Conservation (phyloP, 2,888 invertebrate species). For the Phalera bucephala region DNA sequence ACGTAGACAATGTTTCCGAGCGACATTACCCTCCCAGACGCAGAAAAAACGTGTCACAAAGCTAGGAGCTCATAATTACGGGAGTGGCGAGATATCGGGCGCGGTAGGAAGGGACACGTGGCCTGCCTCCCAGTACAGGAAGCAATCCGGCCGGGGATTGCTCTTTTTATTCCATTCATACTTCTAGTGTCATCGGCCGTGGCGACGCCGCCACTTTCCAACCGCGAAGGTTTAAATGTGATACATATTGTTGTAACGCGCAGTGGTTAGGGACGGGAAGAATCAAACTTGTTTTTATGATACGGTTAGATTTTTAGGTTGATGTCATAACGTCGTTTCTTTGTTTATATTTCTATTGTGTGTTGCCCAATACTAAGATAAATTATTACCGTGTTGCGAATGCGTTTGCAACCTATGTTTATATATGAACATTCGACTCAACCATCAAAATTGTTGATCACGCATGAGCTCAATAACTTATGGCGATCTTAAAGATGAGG, state of each 20-base stretch:
- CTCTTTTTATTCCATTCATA: constrained; percentile 59
- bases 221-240: constrained; percentile 29
- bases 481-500: too few species aligned
- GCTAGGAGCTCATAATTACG: constrained; percentile 43
- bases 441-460: too few species aligned
- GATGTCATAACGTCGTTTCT: too few species aligned
- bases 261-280: neutral
- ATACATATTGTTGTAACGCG: constrained; percentile 32
- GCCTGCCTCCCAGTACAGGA: constrained; percentile 50
- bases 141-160: constrained; percentile 48
- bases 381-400: too few species aligned
- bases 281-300: neutral
- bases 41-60: constrained; percentile 14
- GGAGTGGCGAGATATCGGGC: constrained; percentile 35
- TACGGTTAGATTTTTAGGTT: neutral
- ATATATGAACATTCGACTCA: too few species aligned
- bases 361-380: too few species aligned
- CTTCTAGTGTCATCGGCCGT: constrained; percentile 57
- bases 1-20: neutral
- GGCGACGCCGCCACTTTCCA: constrained; percentile 32
- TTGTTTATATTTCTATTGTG: too few species aligned
- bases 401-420: too few species aligned
- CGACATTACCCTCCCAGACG: constrained; percentile 1
- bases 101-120: constrained; percentile 25
- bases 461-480: too few species aligned